phyloP scores from a whole-genome alignment of 2,113 vertebrate species.

The Saguinus imperator region DNA sequence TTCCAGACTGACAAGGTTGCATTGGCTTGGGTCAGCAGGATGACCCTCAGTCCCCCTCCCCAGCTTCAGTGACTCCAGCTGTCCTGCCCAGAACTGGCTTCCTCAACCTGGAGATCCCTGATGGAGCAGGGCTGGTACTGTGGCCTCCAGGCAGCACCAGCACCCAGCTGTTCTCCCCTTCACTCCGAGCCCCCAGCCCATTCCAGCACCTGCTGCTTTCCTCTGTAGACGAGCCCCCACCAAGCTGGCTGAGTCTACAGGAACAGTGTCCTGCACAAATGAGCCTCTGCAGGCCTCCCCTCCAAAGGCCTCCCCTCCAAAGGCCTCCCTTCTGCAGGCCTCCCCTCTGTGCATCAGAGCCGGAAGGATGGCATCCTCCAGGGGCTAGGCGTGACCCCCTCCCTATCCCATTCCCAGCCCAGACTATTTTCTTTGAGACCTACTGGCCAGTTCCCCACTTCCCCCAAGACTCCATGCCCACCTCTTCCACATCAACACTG shows the following conservation, averaged over 20 bases:
- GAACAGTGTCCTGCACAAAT: neutral
- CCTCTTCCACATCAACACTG: neutral
- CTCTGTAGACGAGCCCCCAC: no score
- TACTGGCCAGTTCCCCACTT: neutral
- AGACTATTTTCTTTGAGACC: neutral
- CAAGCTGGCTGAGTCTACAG: neutral
- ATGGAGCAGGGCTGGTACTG: accelerated
- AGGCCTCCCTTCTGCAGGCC: neutral
- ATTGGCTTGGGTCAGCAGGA: neutral
- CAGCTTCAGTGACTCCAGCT: neutral
- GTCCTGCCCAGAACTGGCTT: neutral
- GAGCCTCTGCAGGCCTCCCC: neutral
- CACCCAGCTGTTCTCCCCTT: neutral
- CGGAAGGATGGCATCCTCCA: neutral
- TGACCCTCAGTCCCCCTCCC: accelerated
- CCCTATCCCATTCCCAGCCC: neutral
- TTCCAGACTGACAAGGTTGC: neutral
- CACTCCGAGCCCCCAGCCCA: accelerated
- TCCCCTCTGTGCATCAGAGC: no score
- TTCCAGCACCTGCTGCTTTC: neutral
- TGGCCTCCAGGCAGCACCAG: neutral
- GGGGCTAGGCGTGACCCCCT: neutral
- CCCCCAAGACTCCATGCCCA: neutral
- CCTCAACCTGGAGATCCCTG: neutral
- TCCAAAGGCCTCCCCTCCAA: no score